phyloP scores from a whole-genome alignment of 2,113 vertebrate species.

The Canis aureus region DNA sequence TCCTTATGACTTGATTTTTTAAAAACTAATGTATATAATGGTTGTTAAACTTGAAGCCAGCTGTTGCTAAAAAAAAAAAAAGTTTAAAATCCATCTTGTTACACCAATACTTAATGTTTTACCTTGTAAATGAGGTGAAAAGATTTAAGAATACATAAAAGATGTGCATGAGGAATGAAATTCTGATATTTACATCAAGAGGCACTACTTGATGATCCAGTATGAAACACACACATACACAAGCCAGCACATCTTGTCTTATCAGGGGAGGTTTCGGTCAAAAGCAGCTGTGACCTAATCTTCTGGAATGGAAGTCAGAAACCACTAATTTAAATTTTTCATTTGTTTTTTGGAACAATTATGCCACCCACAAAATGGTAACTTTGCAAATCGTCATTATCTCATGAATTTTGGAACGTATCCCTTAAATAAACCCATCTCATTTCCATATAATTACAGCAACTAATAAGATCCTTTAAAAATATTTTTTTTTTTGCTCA shows the following conservation, averaged over 20 bases:
- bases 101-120: constrained; percentile 22
- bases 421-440: constrained; percentile 76
- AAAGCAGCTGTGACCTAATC: constrained; percentile 71
- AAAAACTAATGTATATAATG: constrained; percentile 59
- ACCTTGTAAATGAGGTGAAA: constrained; percentile 18
- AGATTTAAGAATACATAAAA: neutral
- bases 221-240: neutral
- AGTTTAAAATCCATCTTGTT: constrained; percentile 10
- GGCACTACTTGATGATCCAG: neutral
- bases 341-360: constrained; percentile 77
- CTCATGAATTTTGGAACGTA: constrained; percentile 75
- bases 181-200: neutral
- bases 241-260: neutral
- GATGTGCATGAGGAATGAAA: neutral
- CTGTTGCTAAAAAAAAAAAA: constrained; percentile 57
- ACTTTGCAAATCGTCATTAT: constrained; percentile 69
- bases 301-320: constrained; percentile 75
- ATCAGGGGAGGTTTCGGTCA: constrained; percentile 58
- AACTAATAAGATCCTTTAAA: constrained; percentile 42
- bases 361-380: constrained; percentile 74
- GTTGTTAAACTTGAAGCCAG: constrained; percentile 62
- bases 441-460: constrained; percentile 78
- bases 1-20: constrained; percentile 51
- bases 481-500: constrained; percentile 12
- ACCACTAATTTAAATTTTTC: constrained; percentile 76